Evolutionary conservation across 2,888 invertebrate genomes (phyloP).

Genomic region (Tenodera sinensis): DNA sequence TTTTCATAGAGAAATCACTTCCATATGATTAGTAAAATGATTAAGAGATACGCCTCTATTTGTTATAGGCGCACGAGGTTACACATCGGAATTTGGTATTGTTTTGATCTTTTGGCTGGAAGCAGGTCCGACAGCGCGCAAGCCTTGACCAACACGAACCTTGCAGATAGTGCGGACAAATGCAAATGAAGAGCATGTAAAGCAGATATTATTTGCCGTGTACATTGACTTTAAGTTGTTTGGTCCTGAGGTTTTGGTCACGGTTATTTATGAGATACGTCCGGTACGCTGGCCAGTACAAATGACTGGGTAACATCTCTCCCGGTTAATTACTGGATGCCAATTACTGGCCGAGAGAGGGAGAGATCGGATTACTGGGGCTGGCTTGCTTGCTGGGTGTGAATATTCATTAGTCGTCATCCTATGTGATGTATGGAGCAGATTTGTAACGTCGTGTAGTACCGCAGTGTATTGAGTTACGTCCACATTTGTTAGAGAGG

Average conservation of each 20-base stretch:
- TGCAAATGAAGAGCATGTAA: background rate
- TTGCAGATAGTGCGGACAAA: background rate
- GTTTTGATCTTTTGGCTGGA: too few species aligned
- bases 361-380: conserved; percentile 14
- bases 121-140: too few species aligned
- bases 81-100: too few species aligned
- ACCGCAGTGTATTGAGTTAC: background rate
- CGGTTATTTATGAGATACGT: conserved; percentile 5
- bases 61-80: too few species aligned
- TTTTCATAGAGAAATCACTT: too few species aligned
- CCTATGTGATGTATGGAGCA: conserved; percentile 3
- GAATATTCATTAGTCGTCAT: conserved; percentile 17
- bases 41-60: too few species aligned
- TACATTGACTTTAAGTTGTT: background rate
- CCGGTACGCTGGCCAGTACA: background rate
- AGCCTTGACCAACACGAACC: too few species aligned
- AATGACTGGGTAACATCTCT: background rate
- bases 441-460: conserved; percentile 2
- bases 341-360: background rate
- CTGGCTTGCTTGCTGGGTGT: background rate
- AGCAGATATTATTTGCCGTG: too few species aligned
- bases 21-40: too few species aligned
- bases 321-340: conserved; percentile 13
- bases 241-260: background rate
- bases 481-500: too few species aligned